phyloP scores from a whole-genome alignment of 2,113 vertebrate species.

The Hydrochoerus hydrochaeris region DNA sequence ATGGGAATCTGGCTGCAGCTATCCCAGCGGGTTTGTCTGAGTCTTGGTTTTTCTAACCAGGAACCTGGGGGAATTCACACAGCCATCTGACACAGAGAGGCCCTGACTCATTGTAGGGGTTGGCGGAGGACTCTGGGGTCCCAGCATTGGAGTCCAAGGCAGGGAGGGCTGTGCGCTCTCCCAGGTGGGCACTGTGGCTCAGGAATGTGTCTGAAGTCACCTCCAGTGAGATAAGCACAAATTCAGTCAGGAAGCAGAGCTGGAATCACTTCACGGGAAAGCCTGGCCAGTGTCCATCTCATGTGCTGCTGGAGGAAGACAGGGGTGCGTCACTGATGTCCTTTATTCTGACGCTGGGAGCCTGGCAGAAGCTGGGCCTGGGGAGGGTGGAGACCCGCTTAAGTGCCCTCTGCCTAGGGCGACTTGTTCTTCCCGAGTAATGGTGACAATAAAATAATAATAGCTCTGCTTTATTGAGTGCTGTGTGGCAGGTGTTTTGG shows the following conservation, averaged over 20 bases:
- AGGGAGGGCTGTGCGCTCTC: neutral
- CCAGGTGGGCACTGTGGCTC: neutral
- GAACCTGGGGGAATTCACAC: neutral
- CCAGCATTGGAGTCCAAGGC: neutral
- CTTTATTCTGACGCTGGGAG: neutral
- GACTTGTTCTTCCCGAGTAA: neutral
- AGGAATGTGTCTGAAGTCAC: constrained; percentile 20
- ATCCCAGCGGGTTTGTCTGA: neutral
- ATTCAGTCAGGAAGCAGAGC: constrained; percentile 15
- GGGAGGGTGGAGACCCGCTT: neutral
- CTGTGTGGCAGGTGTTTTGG: neutral
- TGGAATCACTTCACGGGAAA: constrained; percentile 37
- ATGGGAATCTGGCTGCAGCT: neutral
- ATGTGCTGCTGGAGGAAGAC: neutral
- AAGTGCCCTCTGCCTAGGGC: constrained; percentile 15
- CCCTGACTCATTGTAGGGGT: neutral
- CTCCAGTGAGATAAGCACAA: constrained; percentile 32
- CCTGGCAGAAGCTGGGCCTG: neutral
- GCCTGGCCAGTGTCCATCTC: neutral
- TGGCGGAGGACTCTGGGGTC: neutral
- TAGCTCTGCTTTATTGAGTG: constrained; percentile 41
- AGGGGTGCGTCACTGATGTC: neutral
- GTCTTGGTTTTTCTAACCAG: constrained; percentile 19
- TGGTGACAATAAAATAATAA: constrained; percentile 44
- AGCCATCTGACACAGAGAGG: neutral